Conservation (phyloP, 2,113 vertebrate genomes). For the Etheostoma cragini region DNA sequence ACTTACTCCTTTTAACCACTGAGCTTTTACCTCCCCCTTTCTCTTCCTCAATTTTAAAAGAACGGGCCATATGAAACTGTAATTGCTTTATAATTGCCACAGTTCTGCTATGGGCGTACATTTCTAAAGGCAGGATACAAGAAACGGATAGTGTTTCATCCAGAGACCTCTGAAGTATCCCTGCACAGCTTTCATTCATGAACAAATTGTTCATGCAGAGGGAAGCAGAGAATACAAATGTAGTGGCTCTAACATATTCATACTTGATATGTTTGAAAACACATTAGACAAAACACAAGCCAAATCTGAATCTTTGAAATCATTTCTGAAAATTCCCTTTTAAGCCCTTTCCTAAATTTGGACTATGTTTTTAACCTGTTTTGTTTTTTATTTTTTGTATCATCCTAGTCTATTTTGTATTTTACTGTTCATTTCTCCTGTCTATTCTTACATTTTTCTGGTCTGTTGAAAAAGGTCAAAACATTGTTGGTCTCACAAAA, state of each 20-base stretch:
- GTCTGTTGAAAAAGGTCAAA: background rate
- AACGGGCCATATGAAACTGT: constrained; percentile 70
- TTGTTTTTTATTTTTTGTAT: background rate
- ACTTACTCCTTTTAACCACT: constrained; percentile 42
- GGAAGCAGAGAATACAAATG: constrained; percentile 33
- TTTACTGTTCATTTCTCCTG: background rate
- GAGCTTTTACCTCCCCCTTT: constrained; percentile 49
- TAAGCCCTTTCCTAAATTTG: background rate
- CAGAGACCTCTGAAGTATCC: constrained; percentile 62
- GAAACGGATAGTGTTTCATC: constrained; percentile 70
- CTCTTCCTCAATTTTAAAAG: constrained; percentile 50
- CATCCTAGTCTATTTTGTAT: too few relatives aligned
- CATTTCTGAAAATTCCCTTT: background rate
- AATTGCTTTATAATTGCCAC: constrained; percentile 79
- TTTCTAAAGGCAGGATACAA: constrained; percentile 67
- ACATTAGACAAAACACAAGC: background rate
- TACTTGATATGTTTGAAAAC: background rate
- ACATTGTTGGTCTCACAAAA: background rate
- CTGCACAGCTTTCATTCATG: constrained; percentile 53
- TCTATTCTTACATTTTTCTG: background rate
- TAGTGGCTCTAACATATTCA: constrained; percentile 7
- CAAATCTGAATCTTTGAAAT: background rate
- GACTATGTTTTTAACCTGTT: background rate
- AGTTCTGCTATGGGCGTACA: constrained; percentile 53
- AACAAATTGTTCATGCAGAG: constrained; percentile 45